Conservation (phyloP, 2,888 invertebrate genomes). For the Micoletzkya japonica region DNA sequence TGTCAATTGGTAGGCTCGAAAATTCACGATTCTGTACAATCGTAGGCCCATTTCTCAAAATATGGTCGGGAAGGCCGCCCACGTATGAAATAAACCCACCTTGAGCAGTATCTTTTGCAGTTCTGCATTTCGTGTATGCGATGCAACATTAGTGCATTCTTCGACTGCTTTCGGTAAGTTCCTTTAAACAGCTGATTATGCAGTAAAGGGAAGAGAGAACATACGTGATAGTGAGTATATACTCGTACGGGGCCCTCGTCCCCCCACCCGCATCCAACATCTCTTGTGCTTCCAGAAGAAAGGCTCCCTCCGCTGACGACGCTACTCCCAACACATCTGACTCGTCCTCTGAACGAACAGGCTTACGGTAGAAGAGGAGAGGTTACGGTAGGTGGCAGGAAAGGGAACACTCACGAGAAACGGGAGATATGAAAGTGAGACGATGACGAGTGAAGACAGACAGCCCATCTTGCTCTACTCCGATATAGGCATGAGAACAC, state of each 20-base stretch:
- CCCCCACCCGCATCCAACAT: constrained; percentile 18
- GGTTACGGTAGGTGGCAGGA: background rate
- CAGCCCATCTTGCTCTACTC: constrained; percentile 41
- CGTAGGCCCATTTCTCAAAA: too few relatives aligned
- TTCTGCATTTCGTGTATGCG: constrained; percentile 34
- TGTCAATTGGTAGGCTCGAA: too few relatives aligned
- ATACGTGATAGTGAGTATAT: constrained; percentile 5
- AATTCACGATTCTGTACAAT: background rate
- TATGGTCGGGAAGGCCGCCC: too few relatives aligned
- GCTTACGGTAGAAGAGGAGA: too few relatives aligned
- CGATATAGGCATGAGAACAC: constrained; percentile 32
- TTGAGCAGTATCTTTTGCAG: constrained; percentile 36
- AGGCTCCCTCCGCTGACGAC: constrained; percentile 38
- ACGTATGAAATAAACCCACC: too few relatives aligned
- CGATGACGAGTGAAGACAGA: constrained; percentile 33
- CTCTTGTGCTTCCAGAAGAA: constrained; percentile 40
- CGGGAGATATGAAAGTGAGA: constrained; percentile 35
- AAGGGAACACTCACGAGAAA: constrained; percentile 28
- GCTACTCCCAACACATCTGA: constrained; percentile 35
- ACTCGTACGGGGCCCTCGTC: constrained; percentile 16
- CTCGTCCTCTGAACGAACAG: constrained; percentile 31
- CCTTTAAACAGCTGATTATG: background rate
- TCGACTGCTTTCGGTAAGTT: constrained; percentile 40
- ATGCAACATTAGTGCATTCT: constrained; percentile 38
- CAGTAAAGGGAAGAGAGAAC: background rate